Evolutionary conservation across 2,113 vertebrate species (phyloP).

Genomic region (Sciurus niger): DNA sequence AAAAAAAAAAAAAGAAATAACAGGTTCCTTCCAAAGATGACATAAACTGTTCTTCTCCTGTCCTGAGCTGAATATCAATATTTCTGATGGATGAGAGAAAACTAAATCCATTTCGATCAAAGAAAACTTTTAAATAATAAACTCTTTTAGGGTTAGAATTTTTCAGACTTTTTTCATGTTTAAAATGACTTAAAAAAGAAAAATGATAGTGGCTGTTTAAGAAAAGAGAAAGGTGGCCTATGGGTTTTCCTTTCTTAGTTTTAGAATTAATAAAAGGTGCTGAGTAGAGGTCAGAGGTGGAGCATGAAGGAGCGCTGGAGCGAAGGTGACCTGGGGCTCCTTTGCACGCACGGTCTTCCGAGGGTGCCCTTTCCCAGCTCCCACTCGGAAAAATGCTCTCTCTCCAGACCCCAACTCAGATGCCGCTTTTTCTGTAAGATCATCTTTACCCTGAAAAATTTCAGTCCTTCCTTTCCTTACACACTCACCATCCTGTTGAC

Average conservation of each 20-base stretch:
- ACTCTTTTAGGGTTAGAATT: background rate
- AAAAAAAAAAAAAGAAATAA: conserved; percentile 1
- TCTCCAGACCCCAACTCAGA: background rate
- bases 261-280: background rate
- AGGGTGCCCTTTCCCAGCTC: background rate
- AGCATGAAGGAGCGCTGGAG: background rate
- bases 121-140: background rate
- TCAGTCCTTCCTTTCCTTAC: background rate
- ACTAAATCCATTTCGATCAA: background rate
- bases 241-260: background rate
- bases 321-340: background rate
- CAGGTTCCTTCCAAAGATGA: background rate
- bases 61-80: background rate
- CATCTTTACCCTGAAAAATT: background rate
- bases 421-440: background rate
- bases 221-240: background rate
- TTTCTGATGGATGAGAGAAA: conserved; percentile 14
- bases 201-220: background rate
- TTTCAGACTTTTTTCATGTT: background rate
- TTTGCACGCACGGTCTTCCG: background rate
- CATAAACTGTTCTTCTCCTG: background rate
- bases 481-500: background rate
- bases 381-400: background rate
- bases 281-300: background rate
- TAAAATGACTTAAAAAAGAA: background rate